phyloP scores from a whole-genome alignment of 2,113 vertebrate species.

The Vombatus ursinus region DNA sequence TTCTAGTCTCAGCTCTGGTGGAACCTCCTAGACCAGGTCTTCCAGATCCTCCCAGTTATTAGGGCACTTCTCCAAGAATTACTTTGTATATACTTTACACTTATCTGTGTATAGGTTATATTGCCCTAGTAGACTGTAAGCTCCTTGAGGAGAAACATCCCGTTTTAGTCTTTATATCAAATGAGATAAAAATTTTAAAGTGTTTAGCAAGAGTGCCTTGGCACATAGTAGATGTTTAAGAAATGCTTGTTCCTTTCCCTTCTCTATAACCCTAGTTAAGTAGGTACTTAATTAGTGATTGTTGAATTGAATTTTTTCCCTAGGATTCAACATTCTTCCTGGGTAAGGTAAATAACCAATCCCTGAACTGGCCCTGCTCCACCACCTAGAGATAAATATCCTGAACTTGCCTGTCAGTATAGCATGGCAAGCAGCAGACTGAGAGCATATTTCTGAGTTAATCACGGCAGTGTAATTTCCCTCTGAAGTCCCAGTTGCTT shows the following conservation, averaged over 20 bases:
- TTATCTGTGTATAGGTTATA: background rate
- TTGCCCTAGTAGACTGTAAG: background rate
- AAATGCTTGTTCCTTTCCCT: background rate
- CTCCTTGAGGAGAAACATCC: background rate
- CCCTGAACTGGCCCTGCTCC: background rate
- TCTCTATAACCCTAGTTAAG: background rate
- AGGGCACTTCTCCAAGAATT: background rate
- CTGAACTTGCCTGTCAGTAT: background rate
- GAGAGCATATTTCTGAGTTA: background rate
- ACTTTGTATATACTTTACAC: background rate
- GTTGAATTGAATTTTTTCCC: background rate
- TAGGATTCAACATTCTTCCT: background rate
- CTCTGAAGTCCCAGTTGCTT: background rate
- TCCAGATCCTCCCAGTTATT: background rate
- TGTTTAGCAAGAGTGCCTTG: background rate
- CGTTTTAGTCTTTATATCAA: background rate
- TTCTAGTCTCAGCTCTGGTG: background rate
- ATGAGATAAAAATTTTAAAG: background rate
- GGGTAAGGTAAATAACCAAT: background rate
- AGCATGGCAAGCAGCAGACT: background rate
- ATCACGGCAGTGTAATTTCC: background rate
- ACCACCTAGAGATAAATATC: background rate
- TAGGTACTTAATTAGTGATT: background rate
- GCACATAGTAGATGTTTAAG: background rate
- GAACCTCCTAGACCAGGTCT: background rate